Evolutionary conservation across 2,113 vertebrate species (phyloP).

Genomic region (Melanostigma gelatinosum): DNA sequence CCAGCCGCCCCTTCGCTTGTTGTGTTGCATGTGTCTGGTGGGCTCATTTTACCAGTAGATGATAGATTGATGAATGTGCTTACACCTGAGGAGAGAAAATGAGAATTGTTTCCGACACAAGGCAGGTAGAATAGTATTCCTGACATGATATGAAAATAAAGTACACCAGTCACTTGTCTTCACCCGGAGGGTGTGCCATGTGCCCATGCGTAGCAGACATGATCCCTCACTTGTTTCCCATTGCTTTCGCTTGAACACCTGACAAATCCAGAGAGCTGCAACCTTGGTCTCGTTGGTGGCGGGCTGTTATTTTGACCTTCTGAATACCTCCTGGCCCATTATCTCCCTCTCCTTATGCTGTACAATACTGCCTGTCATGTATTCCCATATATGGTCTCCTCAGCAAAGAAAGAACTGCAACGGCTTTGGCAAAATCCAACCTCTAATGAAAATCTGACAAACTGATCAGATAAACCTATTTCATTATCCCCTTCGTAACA

Average conservation of each 20-base stretch:
- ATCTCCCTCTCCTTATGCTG: not conserved
- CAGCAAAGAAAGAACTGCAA: not conserved
- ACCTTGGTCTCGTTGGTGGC: not conserved
- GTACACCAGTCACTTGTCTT: not conserved
- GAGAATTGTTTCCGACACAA: conserved; percentile 1
- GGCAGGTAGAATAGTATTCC: not conserved
- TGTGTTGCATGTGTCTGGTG: conserved; percentile 81
- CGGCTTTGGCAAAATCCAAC: not conserved
- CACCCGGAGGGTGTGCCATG: not conserved
- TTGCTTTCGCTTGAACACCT: not conserved
- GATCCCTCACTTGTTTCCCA: not conserved
- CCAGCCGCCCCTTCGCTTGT: conserved; percentile 74
- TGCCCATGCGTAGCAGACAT: not conserved
- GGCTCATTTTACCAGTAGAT: conserved; percentile 79
- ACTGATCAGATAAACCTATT: not conserved
- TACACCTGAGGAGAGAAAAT: conserved; percentile 53
- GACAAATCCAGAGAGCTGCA: not conserved
- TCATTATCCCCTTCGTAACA: conserved; percentile 33
- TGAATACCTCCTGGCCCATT: not conserved
- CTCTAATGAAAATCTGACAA: conserved; percentile 5
- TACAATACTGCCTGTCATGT: not conserved
- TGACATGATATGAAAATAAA: not conserved
- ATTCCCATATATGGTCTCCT: not conserved
- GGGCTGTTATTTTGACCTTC: not conserved
- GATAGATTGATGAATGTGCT: conserved; percentile 15